phyloP scores from a whole-genome alignment of 2,888 invertebrate genomes.

The Melinaea marsaeus region DNA sequence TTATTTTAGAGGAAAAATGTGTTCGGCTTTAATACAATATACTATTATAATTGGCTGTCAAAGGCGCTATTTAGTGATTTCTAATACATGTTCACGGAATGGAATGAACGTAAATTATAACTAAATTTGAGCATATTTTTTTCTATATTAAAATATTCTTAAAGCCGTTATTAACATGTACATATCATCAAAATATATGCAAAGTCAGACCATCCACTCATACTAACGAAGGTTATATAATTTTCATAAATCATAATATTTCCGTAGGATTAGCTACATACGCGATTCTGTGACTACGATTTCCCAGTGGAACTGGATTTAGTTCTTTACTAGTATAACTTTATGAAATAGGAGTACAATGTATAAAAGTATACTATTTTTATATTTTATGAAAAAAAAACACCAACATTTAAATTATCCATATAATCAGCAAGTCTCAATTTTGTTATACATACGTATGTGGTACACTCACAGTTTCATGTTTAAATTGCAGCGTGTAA shows the following conservation, averaged over 20 bases:
- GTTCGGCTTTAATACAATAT: slow-evolving; percentile 57
- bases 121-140: no score
- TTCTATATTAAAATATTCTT: no score
- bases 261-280: background rate
- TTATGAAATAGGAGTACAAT: background rate
- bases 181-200: no score
- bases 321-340: background rate
- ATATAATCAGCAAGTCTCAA: no score
- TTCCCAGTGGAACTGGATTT: slow-evolving; percentile 3
- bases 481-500: no score
- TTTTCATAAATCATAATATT: slow-evolving; percentile 1
- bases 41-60: no score
- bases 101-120: slow-evolving; percentile 13
- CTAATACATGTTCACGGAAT: no score
- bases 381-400: background rate
- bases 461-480: no score
- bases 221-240: background rate
- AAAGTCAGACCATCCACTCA: no score
- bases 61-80: slow-evolving; percentile 23
- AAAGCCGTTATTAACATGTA: no score
- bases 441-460: no score
- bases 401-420: no score
- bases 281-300: background rate
- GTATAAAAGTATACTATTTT: background rate
- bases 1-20: slow-evolving; percentile 64